A percentile compares a stretch with the other conserved stretches of the same genome.
These are phyloP conservation scores for Cynodonichthys magdalenae DNA, from an alignment of 2,797 vertebrate species.

Conservation along the genomic window DNA sequence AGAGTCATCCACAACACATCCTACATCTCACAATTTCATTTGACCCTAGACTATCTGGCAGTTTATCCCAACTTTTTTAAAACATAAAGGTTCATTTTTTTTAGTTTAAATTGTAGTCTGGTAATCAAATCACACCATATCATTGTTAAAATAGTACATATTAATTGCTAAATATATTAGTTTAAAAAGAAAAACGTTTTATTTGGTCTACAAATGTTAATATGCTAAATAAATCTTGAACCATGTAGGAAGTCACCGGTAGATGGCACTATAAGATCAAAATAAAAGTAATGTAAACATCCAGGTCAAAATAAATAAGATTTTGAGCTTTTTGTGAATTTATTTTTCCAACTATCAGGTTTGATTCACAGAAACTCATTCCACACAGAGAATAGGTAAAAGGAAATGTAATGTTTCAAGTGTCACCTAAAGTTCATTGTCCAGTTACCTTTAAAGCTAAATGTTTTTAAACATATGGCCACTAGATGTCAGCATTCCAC, in stretches of 20 bases:
- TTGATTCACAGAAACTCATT: neutral
- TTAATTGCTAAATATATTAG: neutral
- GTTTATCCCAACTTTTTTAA: slow-evolving; percentile 29
- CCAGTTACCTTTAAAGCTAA: neutral
- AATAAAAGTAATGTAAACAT: neutral
- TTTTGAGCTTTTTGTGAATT: neutral
- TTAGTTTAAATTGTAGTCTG: slow-evolving; percentile 31
- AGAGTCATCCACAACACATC: no score
- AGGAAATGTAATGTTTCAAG: neutral
- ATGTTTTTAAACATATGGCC: slow-evolving; percentile 12
- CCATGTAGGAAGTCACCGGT: slow-evolving; percentile 37
- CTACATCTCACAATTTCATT: no score
- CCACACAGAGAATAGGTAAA: neutral
- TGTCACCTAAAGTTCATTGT: slow-evolving; percentile 16
- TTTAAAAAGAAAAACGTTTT: neutral
- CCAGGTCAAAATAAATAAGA: neutral
- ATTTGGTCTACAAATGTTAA: neutral
- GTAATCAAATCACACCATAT: slow-evolving; percentile 14
- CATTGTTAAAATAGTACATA: neutral
- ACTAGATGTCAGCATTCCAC: slow-evolving; percentile 71
- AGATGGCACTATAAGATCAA: slow-evolving; percentile 70
- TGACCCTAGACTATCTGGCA: slow-evolving; percentile 20
- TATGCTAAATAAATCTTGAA: neutral
- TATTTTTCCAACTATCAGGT: neutral
- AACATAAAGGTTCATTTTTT: slow-evolving; percentile 15